A percentile compares a stretch with the other conserved stretches of the same genome.
phyloP scores from a whole-genome alignment of 2,888 invertebrate species.

The Gymnoscelis rufifasciata region DNA sequence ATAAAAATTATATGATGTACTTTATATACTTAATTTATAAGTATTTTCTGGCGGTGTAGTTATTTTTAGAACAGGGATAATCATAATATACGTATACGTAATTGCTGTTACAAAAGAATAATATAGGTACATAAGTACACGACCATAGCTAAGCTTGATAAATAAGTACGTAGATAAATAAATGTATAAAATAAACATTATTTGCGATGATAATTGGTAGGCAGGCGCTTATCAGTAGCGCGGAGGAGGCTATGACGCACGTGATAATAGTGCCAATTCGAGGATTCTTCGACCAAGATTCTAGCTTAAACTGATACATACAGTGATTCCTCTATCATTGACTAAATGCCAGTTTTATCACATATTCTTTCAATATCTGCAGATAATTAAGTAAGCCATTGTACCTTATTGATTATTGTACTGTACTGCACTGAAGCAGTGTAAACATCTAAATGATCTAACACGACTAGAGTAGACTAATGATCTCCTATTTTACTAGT shows the following conservation, averaged over 20 bases:
- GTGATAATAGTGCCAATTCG: slow-evolving; percentile 37
- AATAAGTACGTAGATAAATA: slow-evolving; percentile 31
- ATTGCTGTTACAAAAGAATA: background rate
- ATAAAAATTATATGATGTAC: too few relatives aligned
- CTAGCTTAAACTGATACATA: slow-evolving; percentile 4
- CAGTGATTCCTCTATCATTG: slow-evolving; percentile 1
- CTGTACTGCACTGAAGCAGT: too few relatives aligned
- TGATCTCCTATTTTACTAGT: too few relatives aligned
- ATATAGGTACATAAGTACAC: too few relatives aligned
- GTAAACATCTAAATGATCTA: too few relatives aligned
- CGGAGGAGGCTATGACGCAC: slow-evolving; percentile 76
- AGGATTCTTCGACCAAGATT: slow-evolving; percentile 34
- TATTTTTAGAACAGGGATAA: too few relatives aligned
- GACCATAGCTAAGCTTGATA: slow-evolving; percentile 25
- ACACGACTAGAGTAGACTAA: too few relatives aligned
- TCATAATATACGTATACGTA: background rate
- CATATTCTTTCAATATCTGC: too few relatives aligned
- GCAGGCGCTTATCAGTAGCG: slow-evolving; percentile 70
- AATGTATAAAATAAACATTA: slow-evolving; percentile 65
- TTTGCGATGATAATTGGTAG: slow-evolving; percentile 77
- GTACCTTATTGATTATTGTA: too few relatives aligned
- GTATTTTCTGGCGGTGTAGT: too few relatives aligned
- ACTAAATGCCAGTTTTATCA: background rate
- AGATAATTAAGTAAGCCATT: too few relatives aligned
- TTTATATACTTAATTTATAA: too few relatives aligned